Base-by-base conservation (phyloP, 2,888 invertebrate species). In the Dicyrtomina minuta region DNA sequence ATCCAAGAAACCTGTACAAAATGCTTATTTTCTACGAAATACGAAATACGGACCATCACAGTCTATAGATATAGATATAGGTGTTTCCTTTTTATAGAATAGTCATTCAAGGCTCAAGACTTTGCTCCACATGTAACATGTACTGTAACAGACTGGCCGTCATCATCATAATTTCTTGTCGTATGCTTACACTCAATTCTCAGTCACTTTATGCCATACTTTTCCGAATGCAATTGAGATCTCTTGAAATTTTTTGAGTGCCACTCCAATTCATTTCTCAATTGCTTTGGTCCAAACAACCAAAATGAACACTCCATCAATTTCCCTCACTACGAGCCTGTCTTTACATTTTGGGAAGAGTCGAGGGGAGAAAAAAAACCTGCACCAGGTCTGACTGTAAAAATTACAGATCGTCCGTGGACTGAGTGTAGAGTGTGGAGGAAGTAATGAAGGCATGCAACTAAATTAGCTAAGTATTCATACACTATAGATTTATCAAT, bases 121-220 rank as follows among this genome's bases (percentile, higher is more conserved):
- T 46, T 15, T 17, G 17, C 15, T 46, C 46, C 46, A 46, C 15
- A 15, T 46, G 46, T 46, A 41, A 8, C 13, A 15, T 43, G 15
- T 8, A 43, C 43, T 43, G 43, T 12, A 15, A 43, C 46, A 20
- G 17, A 20, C 46, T 46, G 46, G 46, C 17, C 46, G 17, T 46
- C 15, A 46, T 46, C 5, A 46, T 46, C 15, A 46, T 46, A 46
- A 46, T 46, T 46, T 20, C 15, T 46, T 4, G 46, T 46, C 46
- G 46, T 46, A 46, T 46, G 46, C n/a, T 20, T 46, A 46, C 46
- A 46, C 46, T 46, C 46, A 46, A 46, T 46, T 46, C 46, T 46
- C 46, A 46, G 46, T 46, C 46, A 46, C 46, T 46, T 46, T 46
- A 20, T 46, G 46, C 46, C 46, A 46, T 46, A 46, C 46, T 46